Base-by-base conservation (phyloP, 1,140 invertebrate genomes). In the Cydia splendana region DNA sequence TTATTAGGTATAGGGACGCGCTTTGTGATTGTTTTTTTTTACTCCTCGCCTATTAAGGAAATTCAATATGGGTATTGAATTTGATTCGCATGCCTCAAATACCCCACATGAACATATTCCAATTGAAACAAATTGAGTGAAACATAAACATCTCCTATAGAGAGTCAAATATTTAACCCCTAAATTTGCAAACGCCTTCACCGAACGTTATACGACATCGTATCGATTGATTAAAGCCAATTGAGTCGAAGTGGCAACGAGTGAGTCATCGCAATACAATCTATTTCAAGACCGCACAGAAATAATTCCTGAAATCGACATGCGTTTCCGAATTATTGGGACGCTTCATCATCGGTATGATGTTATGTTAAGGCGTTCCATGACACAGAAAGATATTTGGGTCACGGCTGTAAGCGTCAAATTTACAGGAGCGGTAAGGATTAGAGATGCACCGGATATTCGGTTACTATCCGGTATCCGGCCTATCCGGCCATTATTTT, bases 121-220 rank as follows among this genome's bases (percentile, higher is more conserved):
- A 42, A 51, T 67, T 77, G 34, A 69, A 73, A 57, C 48, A 81
- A 83, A 83, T 83, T 71, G 73, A 81, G 79, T 80, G 76, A 80
- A 71, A 67, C 74, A 42, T 77, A 79, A 78, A 45, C 7, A 24
- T 24, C 45, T 20, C 4, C 28, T 13, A 3, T 12, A 51, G 57
- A 18, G 34, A 78, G 82, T 87, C 85, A 87, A 86, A 78, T 82
- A 76, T 75, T 87, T 87, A 76, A 86, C 84, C 84, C 73, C 12
- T 28, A 30, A 79, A 78, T 74, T 82, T 85, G 77, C 78, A 81
- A 79, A 57, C 67, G 57, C 57, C 57, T 57, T 77, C 30, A 57
- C 75, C 42, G 34, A 76, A 69, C 67, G 28, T 34, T 65, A 71
- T 18, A 38, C 34, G 30, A 51, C 69, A 57, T 78, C 75, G 65